These are phyloP conservation scores for Eledone cirrhosa DNA, from an alignment of 2,888 invertebrate species.

Conservation along the genomic window DNA sequence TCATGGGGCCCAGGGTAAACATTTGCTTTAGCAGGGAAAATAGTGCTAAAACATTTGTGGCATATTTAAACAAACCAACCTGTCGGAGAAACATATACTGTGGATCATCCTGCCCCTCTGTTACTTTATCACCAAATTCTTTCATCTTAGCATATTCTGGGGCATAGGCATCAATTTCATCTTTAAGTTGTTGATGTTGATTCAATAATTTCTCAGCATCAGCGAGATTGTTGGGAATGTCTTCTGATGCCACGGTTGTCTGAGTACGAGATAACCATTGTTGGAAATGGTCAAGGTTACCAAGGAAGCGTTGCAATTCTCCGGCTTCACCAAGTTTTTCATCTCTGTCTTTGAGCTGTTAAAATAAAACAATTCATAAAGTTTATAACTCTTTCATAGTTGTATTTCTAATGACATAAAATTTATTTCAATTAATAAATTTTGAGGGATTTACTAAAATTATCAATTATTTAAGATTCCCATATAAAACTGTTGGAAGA, in stretches of 20 bases:
- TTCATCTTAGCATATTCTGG: slow-evolving; percentile 99
- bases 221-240: slow-evolving; percentile 65
- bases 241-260: slow-evolving; percentile 76
- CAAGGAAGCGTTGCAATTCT: slow-evolving; percentile 84
- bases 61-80: no score
- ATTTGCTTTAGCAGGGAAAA: no score
- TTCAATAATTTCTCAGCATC: slow-evolving; percentile 97
- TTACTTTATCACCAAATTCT: slow-evolving; percentile 85
- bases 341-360: slow-evolving; percentile 93
- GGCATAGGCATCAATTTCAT: slow-evolving; percentile 99
- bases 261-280: slow-evolving; percentile 98
- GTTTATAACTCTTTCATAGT: no score
- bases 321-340: slow-evolving; percentile 98
- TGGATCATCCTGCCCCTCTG: slow-evolving; percentile 85
- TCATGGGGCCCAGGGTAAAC: no score
- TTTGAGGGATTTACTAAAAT: no score
- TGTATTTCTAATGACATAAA: no score
- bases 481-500: no score
- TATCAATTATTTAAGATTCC: no score
- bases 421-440: no score
- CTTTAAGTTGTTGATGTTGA: slow-evolving; percentile 97
- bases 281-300: slow-evolving; percentile 99
- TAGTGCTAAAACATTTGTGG: no score
- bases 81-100: slow-evolving; percentile 99
- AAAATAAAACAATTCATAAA: slow-evolving; percentile 6